These are phyloP conservation scores for Oreocharis arfaki DNA, from an alignment of 2,113 vertebrate species.

Conservation along the genomic window DNA sequence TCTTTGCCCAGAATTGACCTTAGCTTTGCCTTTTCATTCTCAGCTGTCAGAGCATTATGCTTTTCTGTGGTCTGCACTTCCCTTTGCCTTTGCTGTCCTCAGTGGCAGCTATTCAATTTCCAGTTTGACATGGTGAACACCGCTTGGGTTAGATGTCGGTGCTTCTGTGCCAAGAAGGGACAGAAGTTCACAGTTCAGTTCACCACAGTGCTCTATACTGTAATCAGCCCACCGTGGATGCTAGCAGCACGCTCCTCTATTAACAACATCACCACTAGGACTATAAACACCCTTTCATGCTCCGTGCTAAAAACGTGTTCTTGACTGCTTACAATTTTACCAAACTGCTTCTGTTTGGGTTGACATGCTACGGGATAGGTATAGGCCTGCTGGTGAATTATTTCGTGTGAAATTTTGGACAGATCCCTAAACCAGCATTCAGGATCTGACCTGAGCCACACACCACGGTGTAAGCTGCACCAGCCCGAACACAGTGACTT, in stretches of 20 bases:
- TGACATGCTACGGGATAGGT: neutral
- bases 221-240: neutral
- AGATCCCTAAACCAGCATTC: neutral
- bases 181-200: neutral
- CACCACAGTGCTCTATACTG: neutral
- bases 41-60: neutral
- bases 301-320: neutral
- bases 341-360: neutral
- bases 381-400: neutral
- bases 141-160: accelerated
- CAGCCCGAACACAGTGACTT: neutral
- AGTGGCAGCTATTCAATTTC: neutral
- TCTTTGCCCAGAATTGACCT: neutral
- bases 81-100: neutral
- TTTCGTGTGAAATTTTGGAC: neutral
- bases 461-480: neutral
- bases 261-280: neutral
- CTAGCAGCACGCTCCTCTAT: neutral
- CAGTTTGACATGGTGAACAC: neutral
- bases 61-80: neutral
- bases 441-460: neutral
- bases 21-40: neutral
- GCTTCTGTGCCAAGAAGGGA: neutral
- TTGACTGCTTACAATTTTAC: neutral
- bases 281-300: neutral